Evolutionary conservation across 2,797 vertebrate genomes (phyloP).

Genomic region (Cuniculus paca): DNA sequence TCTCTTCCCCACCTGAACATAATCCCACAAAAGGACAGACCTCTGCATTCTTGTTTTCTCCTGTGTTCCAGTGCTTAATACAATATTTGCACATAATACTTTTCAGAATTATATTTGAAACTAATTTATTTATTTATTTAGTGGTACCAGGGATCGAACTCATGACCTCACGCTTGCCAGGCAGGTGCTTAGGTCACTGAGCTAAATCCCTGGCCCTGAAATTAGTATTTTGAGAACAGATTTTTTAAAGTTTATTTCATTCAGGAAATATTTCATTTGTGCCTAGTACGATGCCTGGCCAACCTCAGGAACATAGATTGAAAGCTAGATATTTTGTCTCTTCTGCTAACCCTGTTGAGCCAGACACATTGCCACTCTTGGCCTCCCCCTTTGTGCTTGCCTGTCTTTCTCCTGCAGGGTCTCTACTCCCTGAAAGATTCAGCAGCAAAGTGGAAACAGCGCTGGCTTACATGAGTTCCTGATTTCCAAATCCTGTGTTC

Average conservation of each 20-base stretch:
- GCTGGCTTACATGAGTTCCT: not conserved
- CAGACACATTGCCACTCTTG: not conserved
- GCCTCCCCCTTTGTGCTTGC: fast-evolving
- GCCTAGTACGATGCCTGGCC: not conserved
- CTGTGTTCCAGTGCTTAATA: not conserved
- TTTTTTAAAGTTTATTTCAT: not conserved
- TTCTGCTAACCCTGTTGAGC: not conserved
- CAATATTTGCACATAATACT: not conserved
- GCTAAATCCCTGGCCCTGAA: too few species aligned
- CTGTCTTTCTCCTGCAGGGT: not conserved
- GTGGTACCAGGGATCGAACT: too few species aligned
- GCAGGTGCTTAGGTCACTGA: too few species aligned
- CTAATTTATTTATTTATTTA: too few species aligned
- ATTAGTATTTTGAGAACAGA: not conserved
- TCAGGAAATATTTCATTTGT: not conserved
- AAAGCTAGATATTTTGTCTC: not conserved
- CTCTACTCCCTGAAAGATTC: not conserved
- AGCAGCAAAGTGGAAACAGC: not conserved
- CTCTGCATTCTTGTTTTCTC: not conserved
- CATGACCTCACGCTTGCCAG: too few species aligned
- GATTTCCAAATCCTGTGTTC: not conserved
- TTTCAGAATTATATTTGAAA: not conserved
- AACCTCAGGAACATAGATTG: not conserved
- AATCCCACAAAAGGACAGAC: not conserved
- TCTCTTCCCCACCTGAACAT: not conserved